phyloP scores from a whole-genome alignment of 2,113 vertebrate genomes.

The Podilymbus podiceps region DNA sequence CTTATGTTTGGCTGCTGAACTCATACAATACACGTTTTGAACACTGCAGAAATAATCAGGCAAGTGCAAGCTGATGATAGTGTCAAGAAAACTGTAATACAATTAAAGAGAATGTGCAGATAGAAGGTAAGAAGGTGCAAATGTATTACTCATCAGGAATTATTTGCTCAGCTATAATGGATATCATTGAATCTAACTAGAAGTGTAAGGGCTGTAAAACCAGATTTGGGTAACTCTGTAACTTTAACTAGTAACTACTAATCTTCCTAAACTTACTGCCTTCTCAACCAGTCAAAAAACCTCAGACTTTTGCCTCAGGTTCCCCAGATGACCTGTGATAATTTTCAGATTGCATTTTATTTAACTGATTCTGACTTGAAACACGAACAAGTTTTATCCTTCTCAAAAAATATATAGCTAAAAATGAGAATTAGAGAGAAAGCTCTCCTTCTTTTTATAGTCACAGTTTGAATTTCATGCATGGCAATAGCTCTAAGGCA shows the following conservation, averaged over 20 bases:
- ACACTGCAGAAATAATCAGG: not conserved
- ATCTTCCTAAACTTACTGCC: not conserved
- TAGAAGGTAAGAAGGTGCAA: not conserved
- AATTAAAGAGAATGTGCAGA: not conserved
- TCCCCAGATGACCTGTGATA: not conserved
- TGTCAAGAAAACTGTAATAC: not conserved
- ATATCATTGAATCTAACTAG: not conserved
- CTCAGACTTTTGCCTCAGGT: not conserved
- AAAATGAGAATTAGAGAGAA: not conserved
- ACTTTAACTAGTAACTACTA: not conserved
- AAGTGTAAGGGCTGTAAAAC: not conserved
- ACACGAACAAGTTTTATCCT: not conserved
- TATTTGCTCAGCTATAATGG: not conserved
- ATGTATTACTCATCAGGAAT: not conserved
- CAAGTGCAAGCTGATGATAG: not conserved
- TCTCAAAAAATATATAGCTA: not conserved
- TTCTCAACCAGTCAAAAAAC: not conserved
- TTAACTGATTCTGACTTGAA: not conserved
- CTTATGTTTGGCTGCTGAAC: not conserved
- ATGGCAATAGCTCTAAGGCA: conserved; percentile 3
- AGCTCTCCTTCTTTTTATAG: not conserved
- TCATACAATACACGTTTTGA: not conserved
- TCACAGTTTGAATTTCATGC: not conserved
- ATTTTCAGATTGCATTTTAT: not conserved
- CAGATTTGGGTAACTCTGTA: not conserved